Evolutionary conservation across 2,888 invertebrate genomes (phyloP), one percentile per base, ranked within the genome.

Genomic region (Gonocerus acuteangulatus): DNA sequence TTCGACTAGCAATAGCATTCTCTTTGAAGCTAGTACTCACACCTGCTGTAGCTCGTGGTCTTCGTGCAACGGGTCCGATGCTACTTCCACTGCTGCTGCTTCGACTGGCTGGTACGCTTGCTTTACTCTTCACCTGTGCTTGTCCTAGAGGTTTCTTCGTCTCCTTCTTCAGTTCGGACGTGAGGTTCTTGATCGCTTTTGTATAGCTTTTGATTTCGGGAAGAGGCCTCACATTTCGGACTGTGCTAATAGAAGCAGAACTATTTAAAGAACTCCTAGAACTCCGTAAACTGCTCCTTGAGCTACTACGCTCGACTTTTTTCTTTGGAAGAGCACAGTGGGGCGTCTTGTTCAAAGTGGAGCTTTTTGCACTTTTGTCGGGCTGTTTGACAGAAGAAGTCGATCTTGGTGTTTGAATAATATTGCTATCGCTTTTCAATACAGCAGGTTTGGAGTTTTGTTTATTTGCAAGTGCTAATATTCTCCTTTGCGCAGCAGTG

Each of bases 221-320:
- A 16, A 66, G 66, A 1, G 75, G 72, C n/a, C 84, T 82, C 62
- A 85, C 80, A 64, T 85, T 83, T 66, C 86, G 81, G 0, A 90
- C 89, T 0, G 90, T 90, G 58, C 85, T 86, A 0, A 83, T 83
- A 1, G 86, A 86, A 1, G 86, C 83, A 2, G 87, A 83, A 72
- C 89, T 90, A 71, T 89, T 89, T 57, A 91, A 75, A 0, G 90
- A 91, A 70, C 89, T 89, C 23, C 88, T 78, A 0, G 91, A 91
- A 70, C 90, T 89, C 21, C 88, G 80, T 15, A 91, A 75, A 58
- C 89, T 89, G 44, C 87, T 85, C 39, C 88, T 77, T 0, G 90
- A 90, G 15, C 85, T 82, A 3, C 87, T 89, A 39, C 88, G 78
- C 70, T 65, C 65, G n/a, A 65, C 62, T 49, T 56, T 54, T 23